Conservation (phyloP, 92 coral and sea anemone genomes). For the Heteractis magnifica region DNA sequence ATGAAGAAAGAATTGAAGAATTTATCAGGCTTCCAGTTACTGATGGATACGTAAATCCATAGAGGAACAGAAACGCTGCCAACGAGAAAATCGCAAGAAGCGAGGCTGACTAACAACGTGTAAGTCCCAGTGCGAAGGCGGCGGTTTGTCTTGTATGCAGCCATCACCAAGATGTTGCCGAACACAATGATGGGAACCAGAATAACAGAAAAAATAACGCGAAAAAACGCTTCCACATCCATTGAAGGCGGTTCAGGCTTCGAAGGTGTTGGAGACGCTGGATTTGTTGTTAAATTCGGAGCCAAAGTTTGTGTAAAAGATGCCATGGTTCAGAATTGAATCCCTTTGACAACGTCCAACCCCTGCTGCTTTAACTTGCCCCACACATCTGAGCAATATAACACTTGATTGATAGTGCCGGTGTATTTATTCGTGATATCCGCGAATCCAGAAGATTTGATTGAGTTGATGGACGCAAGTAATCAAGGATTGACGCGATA, state of each 20-base stretch:
- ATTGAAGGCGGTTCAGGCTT: background rate
- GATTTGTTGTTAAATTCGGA: background rate
- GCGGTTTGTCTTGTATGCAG: constrained; percentile 56
- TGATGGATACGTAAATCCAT: constrained; percentile 48
- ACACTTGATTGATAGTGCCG: background rate
- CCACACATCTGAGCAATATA: background rate
- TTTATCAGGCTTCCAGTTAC: constrained; percentile 10
- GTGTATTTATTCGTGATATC: background rate
- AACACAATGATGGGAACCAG: constrained; percentile 45
- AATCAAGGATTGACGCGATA: background rate
- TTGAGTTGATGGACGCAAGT: background rate
- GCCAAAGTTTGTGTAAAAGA: background rate
- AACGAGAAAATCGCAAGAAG: constrained; percentile 75
- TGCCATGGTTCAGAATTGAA: background rate
- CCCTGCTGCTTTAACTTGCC: background rate
- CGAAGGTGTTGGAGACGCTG: background rate
- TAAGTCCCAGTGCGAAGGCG: constrained; percentile 67
- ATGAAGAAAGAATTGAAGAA: constrained; percentile 22
- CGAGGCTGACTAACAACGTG: constrained; percentile 65
- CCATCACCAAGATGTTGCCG: constrained; percentile 67
- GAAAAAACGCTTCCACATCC: constrained; percentile 38
- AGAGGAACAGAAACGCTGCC: constrained; percentile 72
- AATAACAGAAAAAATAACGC: constrained; percentile 44
- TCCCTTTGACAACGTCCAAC: background rate
- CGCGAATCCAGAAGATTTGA: background rate